Evolutionary conservation across 2,113 vertebrate species (phyloP).

Genomic region (Rhizomys pruinosus): DNA sequence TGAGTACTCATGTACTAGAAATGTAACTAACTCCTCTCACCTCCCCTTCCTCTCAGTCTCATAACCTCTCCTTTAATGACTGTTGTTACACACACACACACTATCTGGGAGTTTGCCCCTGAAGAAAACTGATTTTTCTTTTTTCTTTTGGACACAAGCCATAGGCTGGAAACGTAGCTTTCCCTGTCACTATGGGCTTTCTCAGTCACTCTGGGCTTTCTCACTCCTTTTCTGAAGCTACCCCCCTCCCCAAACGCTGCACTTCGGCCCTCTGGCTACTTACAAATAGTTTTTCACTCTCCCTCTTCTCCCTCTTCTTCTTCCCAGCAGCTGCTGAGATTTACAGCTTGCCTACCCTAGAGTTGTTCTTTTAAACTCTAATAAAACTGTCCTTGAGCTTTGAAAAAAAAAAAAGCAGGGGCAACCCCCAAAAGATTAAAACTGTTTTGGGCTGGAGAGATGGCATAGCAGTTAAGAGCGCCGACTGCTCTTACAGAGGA

Average conservation of each 20-base stretch:
- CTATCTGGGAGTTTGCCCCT: too few species aligned
- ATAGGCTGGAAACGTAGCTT: not conserved
- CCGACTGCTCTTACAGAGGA: too few species aligned
- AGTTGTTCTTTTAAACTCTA: not conserved
- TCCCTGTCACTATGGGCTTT: too few species aligned
- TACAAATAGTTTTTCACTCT: not conserved
- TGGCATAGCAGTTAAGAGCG: too few species aligned
- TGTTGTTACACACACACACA: too few species aligned
- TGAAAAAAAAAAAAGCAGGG: not conserved
- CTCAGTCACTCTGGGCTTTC: not conserved
- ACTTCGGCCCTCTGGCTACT: not conserved
- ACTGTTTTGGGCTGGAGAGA: too few species aligned
- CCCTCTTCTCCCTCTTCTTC: not conserved
- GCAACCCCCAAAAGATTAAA: constrained; percentile 6
- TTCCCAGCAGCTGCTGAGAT: not conserved
- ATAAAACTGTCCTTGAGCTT: not conserved
- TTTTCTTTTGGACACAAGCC: not conserved
- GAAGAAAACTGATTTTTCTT: not conserved
- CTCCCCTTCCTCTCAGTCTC: too few species aligned
- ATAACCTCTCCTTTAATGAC: too few species aligned
- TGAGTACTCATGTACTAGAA: too few species aligned
- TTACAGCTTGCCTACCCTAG: not conserved
- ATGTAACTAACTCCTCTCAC: too few species aligned
- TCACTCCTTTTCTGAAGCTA: not conserved
- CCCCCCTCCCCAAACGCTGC: not conserved